Percentiles rank a stretch among this genome's conserved stretches.
phyloP scores from a whole-genome alignment of 2,797 vertebrate genomes.

The Brachymystax lenok region DNA sequence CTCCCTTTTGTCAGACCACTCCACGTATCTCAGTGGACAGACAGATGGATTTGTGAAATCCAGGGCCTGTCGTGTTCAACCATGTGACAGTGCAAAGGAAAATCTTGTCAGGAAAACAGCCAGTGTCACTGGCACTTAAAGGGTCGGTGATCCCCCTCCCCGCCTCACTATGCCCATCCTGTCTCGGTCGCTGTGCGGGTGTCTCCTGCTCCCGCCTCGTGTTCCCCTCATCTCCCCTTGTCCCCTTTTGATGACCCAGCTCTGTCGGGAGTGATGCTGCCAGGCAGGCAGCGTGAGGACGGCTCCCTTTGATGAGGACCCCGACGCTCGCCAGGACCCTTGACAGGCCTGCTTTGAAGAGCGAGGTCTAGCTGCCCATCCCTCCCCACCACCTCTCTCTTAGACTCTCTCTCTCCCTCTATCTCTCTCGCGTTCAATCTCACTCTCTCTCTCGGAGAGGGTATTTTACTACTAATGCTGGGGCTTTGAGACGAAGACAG shows the following conservation, averaged over 20 bases:
- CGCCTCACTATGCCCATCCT: conserved; percentile 47
- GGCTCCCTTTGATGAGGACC: conserved; percentile 73
- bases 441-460: not conserved
- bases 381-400: not conserved
- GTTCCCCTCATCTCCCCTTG: conserved; percentile 29
- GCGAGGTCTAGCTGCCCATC: not conserved
- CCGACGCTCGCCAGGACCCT: conserved; percentile 59
- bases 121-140: conserved; percentile 69
- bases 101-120: conserved; percentile 75
- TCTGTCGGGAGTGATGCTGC: conserved; percentile 57
- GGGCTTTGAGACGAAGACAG: not conserved
- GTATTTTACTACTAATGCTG: not conserved
- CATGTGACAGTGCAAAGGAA: conserved; percentile 72
- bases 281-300: conserved; percentile 68
- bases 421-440: not conserved
- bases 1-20: not conserved
- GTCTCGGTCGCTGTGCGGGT: conserved; percentile 50
- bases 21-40: conserved; percentile 42
- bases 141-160: conserved; percentile 63
- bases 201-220: conserved; percentile 46
- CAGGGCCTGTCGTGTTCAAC: conserved; percentile 37
- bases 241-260: conserved; percentile 66
- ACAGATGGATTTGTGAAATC: conserved; percentile 54
- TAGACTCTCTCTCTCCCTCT: not conserved
- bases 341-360: conserved; percentile 68